These are phyloP conservation scores for Drosophila kanekoi DNA, from an alignment of 2,888 invertebrate species.

Conservation along the genomic window DNA sequence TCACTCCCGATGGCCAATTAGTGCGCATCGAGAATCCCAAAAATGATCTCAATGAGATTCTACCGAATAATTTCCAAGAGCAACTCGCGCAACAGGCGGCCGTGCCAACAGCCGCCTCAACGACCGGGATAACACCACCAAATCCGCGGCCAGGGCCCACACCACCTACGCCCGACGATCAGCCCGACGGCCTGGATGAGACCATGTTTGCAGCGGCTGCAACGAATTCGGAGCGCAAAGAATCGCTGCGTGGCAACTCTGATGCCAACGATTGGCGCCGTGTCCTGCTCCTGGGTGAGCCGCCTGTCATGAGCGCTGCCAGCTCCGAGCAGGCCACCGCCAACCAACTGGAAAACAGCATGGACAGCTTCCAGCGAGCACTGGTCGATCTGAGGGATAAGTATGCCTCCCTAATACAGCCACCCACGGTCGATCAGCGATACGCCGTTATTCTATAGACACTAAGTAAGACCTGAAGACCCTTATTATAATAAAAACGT, in stretches of 20 bases:
- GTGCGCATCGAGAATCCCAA: conserved; percentile 54
- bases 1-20: conserved; percentile 65
- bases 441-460: conserved; percentile 57
- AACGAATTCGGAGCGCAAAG: conserved; percentile 25
- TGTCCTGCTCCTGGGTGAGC: conserved; percentile 66
- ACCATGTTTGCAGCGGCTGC: conserved; percentile 40
- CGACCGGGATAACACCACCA: conserved; percentile 53
- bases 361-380: conserved; percentile 74
- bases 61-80: conserved; percentile 38
- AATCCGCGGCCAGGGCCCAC: conserved; percentile 17
- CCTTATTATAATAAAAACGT: conserved; percentile 28
- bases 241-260: conserved; percentile 44
- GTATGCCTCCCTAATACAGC: conserved; percentile 61
- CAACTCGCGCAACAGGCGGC: conserved; percentile 29
- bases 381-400: conserved; percentile 71
- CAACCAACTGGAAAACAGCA: conserved; percentile 60
- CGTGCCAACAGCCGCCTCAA: conserved; percentile 47
- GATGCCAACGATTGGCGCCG: conserved; percentile 74
- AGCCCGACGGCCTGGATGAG: conserved; percentile 51
- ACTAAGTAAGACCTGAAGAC: neutral
- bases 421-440: conserved; percentile 36
- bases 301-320: conserved; percentile 16
- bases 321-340: conserved; percentile 24
- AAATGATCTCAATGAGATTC: conserved; percentile 45
- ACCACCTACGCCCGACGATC: conserved; percentile 34